Conservation (phyloP, 2,797 vertebrate species). For the Anguilla anguilla region DNA sequence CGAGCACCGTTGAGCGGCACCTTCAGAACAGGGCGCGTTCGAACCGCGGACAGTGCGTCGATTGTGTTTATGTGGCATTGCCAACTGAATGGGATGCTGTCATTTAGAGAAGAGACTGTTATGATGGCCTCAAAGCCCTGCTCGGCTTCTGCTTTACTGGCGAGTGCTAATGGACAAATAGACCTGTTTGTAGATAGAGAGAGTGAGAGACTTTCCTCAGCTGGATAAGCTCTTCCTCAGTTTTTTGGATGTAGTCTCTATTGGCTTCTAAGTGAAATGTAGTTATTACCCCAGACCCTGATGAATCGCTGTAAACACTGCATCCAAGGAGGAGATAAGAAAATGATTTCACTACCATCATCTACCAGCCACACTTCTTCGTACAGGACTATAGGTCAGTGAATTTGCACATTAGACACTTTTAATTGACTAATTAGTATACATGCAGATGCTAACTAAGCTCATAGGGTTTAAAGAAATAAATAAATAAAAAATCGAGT, state of each 20-base stretch:
- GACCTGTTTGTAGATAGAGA: neutral
- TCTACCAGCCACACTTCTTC: slow-evolving; percentile 40
- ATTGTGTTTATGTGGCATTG: slow-evolving; percentile 18
- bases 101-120: slow-evolving; percentile 22
- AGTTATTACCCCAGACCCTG: neutral
- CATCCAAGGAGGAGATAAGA: slow-evolving; percentile 15
- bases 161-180: slow-evolving; percentile 16
- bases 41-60: neutral
- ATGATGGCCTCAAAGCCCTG: slow-evolving; percentile 17
- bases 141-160: slow-evolving; percentile 28
- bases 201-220: neutral
- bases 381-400: slow-evolving; percentile 51
- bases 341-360: slow-evolving; percentile 27
- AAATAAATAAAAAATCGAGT: slow-evolving; percentile 14
- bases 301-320: neutral
- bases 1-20: neutral
- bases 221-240: neutral
- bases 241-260: neutral
- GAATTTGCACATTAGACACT: slow-evolving; percentile 62
- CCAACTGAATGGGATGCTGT: slow-evolving; percentile 12
- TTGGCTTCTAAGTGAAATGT: neutral
- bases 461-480: slow-evolving; percentile 26
- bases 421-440: slow-evolving; percentile 76
- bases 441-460: slow-evolving; percentile 56
- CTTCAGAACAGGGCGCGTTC: slow-evolving; percentile 18